These are phyloP conservation scores for Pristionchus entomophagus DNA, from an alignment of 2,888 invertebrate genomes.

Conservation along the genomic window DNA sequence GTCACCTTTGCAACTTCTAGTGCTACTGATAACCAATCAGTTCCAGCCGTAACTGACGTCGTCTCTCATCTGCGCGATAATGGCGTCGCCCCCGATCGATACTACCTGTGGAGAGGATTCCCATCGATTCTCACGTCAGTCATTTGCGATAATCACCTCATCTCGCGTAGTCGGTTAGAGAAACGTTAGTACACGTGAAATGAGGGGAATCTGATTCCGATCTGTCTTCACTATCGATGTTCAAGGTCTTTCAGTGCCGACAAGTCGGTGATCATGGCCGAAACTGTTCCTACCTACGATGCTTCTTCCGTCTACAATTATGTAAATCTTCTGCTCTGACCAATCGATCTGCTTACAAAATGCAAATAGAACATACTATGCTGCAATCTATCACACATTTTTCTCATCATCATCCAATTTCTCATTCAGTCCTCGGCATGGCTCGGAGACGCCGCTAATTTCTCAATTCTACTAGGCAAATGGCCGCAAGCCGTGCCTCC, in stretches of 20 bases:
- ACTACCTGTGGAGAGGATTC: conserved; percentile 5
- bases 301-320: background rate
- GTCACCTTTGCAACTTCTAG: no score
- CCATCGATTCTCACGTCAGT: background rate
- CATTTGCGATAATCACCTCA: no score
- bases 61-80: background rate
- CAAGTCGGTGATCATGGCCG: background rate
- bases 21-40: background rate
- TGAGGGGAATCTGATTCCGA: no score
- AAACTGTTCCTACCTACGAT: background rate
- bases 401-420: background rate
- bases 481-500: conserved; percentile 53
- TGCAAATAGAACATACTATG: no score
- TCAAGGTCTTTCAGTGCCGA: background rate
- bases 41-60: background rate
- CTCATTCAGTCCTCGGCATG: background rate
- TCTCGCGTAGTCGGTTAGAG: no score
- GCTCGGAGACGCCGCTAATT: background rate
- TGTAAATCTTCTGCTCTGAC: background rate
- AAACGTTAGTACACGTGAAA: no score
- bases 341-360: no score
- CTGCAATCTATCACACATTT: no score
- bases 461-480: background rate
- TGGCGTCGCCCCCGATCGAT: conserved; percentile 14
- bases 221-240: no score